Conservation (phyloP, 2,797 vertebrate genomes). For the Martes flavigula region DNA sequence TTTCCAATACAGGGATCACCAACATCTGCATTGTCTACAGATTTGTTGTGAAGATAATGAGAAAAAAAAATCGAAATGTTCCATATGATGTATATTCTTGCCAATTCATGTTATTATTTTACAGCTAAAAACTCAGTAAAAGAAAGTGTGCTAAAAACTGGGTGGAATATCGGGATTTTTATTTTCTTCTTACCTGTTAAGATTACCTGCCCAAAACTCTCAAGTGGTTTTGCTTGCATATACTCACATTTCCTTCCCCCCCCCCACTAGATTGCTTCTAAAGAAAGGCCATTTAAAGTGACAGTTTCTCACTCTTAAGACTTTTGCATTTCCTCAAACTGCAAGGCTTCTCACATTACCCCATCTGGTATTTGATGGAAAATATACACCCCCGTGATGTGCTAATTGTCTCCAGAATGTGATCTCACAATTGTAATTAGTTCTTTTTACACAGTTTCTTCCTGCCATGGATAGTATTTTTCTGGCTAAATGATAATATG, state of each 20-base stretch:
- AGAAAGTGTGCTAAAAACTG: not conserved
- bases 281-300: not conserved
- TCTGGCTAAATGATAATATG: slow-evolving; percentile 60
- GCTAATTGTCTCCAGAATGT: slow-evolving; percentile 60
- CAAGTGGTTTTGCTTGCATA: not conserved
- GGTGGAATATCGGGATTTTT: not conserved
- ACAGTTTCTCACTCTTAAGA: slow-evolving; percentile 25
- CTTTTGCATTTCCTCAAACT: slow-evolving; percentile 61
- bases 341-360: slow-evolving; percentile 24
- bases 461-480: slow-evolving; percentile 52
- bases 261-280: not conserved
- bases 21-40: not conserved
- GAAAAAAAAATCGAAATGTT: not conserved
- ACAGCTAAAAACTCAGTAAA: not conserved
- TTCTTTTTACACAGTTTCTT: slow-evolving; percentile 57
- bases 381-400: slow-evolving; percentile 29
- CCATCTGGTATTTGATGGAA: slow-evolving; percentile 63
- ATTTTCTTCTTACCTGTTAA: not conserved
- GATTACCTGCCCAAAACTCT: not conserved
- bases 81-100: not conserved
- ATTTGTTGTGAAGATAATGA: not conserved
- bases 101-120: not conserved
- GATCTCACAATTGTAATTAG: slow-evolving; percentile 78
- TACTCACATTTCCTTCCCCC: not conserved
- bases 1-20: not conserved